Percentiles rank a stretch among this genome's conserved stretches.
Evolutionary conservation across 2,797 vertebrate species (phyloP).

Genomic region (Pseudochirops cupreus): DNA sequence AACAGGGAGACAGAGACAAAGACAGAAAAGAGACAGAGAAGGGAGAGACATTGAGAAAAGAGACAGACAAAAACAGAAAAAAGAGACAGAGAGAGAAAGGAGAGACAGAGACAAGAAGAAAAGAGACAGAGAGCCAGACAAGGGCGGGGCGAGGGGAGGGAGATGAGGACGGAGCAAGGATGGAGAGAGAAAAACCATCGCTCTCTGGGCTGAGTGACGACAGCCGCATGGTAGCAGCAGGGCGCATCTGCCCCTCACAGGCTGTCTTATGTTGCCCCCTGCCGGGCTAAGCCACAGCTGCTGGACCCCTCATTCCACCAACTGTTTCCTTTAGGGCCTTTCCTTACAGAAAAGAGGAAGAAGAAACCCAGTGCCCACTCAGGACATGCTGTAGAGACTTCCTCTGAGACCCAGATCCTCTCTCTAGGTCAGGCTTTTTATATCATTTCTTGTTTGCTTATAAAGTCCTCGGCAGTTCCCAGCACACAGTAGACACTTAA

Average conservation of each 20-base stretch:
- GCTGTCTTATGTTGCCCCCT: not conserved
- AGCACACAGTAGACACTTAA: not conserved
- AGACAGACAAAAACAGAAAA: no score
- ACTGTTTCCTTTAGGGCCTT: not conserved
- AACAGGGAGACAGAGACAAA: no score
- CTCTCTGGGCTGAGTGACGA: not conserved
- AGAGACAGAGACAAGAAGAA: no score
- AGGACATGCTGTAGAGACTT: not conserved
- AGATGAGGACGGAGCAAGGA: not conserved
- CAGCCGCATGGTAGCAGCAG: no score
- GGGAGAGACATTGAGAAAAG: no score
- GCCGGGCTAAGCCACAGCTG: rapidly evolving
- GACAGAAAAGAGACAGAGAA: no score
- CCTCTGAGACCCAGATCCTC: not conserved
- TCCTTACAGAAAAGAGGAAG: not conserved
- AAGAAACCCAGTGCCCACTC: not conserved
- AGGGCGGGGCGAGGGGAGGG: no score
- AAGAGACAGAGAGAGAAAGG: no score
- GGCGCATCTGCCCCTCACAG: not conserved
- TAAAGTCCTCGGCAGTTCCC: not conserved
- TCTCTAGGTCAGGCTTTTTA: not conserved
- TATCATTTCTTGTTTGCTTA: not conserved
- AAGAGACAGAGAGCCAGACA: no score
- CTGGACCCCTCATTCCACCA: not conserved
- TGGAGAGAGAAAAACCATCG: not conserved